Evolutionary conservation across 2,888 invertebrate species (phyloP).

Genomic region (Nephrotoma guestfalica): DNA sequence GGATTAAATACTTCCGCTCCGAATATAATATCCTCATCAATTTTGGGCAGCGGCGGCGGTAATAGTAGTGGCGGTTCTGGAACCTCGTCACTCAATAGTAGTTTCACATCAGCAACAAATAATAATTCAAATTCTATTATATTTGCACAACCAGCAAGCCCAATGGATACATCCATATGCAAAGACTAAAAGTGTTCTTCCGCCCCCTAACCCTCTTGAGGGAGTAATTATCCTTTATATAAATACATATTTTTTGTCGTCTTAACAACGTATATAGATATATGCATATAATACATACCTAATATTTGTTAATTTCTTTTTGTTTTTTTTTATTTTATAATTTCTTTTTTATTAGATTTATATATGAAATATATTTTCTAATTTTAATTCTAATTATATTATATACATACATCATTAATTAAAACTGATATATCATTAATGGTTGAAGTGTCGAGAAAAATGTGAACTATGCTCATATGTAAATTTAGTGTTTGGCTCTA

Average conservation of each 20-base stretch:
- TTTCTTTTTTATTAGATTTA: neutral
- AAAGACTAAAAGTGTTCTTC: slow-evolving; percentile 34
- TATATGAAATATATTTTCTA: neutral
- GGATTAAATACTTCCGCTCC: slow-evolving; percentile 36
- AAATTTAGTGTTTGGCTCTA: neutral
- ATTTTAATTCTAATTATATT: neutral
- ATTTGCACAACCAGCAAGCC: slow-evolving; percentile 49
- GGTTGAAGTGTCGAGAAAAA: neutral
- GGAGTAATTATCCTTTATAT: neutral
- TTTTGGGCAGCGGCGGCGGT: slow-evolving; percentile 4
- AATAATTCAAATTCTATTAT: slow-evolving; percentile 16
- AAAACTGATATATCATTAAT: neutral
- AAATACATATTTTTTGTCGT: neutral
- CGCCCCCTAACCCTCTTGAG: neutral
- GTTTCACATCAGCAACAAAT: slow-evolving; percentile 25
- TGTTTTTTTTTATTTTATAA: neutral
- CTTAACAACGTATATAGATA: neutral
- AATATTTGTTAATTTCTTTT: neutral
- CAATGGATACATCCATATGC: slow-evolving; percentile 54
- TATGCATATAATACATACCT: neutral
- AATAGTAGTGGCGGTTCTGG: slow-evolving; percentile 10
- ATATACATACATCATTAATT: neutral
- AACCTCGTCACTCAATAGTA: slow-evolving; percentile 20
- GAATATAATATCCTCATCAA: slow-evolving; percentile 21
- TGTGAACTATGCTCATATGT: neutral